Base-by-base conservation (phyloP, 2,113 vertebrate genomes). In the Syngnathus scovelli region DNA sequence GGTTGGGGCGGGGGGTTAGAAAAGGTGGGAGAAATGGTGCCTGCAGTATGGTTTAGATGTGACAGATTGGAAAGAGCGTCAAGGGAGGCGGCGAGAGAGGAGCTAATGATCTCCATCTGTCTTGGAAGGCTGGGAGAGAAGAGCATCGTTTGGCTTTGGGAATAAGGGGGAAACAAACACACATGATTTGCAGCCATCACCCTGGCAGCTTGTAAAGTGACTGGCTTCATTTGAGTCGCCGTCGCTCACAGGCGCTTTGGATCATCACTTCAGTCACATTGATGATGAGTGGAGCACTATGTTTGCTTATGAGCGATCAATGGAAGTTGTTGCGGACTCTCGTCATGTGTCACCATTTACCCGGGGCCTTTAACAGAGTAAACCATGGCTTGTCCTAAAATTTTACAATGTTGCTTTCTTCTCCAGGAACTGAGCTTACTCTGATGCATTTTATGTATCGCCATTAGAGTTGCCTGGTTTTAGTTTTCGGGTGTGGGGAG, bases 51-150 rank as follows among this genome's bases (percentile, higher is more conserved):
- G 72, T 74, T 82, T 69, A 67, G 79, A 79, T 69, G 46, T 81
- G 80, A 82, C 79, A 67, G 73, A 81, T 77, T 52, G 49, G 44
- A 58, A 49, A 55, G 63, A 48, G 67, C 8, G 7, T 38, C 43
- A 52, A 37, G 63, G 33, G 54, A 69, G 52, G 49, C 56, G 41
- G 65, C 15, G 52, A 15, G 61, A 73, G 68, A 48, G 79, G 37
- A 79, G 77, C 67, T 86, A 89, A 88, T 85, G 83, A 81, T 85
- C 73, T 78, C 83, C 82, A 88, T 88, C 82, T 88, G 83, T 86
- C 83, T 88, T 80, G 63, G 75, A 74, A 69, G 56, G 75, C 77
- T 69, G 61, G 64, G 69, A 55, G 64, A 83, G 77, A 70, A 51
- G 72, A 86, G 77, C 77, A 51, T 83, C 77, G 66, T 82, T 77